These are phyloP conservation scores for Aurelia coerulea DNA, from an alignment of 30 jellyfish, hydroid and myxozoan species.

Conservation along the genomic window DNA sequence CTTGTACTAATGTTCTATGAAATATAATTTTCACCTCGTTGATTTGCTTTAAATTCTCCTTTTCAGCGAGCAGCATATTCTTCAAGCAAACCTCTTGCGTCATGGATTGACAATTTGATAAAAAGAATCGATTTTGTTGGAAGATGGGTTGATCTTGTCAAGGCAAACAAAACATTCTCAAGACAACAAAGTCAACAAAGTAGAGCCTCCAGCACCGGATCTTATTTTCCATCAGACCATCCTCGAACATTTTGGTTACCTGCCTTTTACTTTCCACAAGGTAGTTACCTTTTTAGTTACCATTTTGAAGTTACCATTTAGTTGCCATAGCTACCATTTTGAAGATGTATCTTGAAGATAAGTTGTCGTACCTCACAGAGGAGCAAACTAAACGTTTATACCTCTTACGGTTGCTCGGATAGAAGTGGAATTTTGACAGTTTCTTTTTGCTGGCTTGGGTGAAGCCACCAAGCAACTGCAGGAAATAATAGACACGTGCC, in stretches of 20 bases:
- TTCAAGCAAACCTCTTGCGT: constrained; percentile 69
- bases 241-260: constrained; percentile 81
- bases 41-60: not conserved
- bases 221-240: constrained; percentile 15
- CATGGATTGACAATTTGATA: constrained; percentile 71
- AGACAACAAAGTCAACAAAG: constrained; percentile 39
- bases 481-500: no score
- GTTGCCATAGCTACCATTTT: no score
- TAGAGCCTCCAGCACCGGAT: constrained; percentile 10
- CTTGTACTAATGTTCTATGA: not conserved
- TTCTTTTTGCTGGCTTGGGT: no score
- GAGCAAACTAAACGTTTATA: no score
- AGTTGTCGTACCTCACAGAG: no score
- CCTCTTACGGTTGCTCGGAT: no score
- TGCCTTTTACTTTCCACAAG: constrained; percentile 81
- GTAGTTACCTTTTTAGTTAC: not conserved
- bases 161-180: constrained; percentile 22
- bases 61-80: constrained; percentile 57
- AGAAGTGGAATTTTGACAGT: no score
- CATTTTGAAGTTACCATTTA: no score
- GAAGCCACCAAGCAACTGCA: no score
- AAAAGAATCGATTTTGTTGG: constrained; percentile 56
- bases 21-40: not conserved
- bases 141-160: constrained; percentile 68
- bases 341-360: no score